Evolutionary conservation across 2,888 invertebrate species (phyloP), one percentile per base, ranked within the genome.

Genomic region (Synergus japonicus): DNA sequence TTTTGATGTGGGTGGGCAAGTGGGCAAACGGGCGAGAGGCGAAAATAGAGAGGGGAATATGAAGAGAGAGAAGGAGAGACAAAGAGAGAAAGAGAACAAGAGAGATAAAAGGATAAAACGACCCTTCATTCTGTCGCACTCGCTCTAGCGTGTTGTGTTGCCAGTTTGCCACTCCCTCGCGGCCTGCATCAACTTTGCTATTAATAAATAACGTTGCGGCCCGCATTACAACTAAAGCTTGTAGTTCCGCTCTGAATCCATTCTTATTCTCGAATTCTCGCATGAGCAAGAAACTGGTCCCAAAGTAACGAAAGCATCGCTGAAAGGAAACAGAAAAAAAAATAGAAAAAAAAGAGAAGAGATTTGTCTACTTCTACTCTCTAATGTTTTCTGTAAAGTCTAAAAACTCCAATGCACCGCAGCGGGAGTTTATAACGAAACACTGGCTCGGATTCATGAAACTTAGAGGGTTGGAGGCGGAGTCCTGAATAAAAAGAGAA

Each of bases 141-240:
- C 85, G 85, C 85, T 88, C 87, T 86, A 87, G 85, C 87, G 84
- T 87, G 84, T 86, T 84, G 83, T 78, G 83, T 81, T 81, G 82
- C 87, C 89, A 89, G 89, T 90, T 81, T 80, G 82, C 87, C 89
- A 89, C 90, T 90, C 89, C 89, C 89, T 88, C 83, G 83, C 79
- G 79, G 82, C 79, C 85, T 86, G 86, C 85, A 84, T 86, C 85
- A 83, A 86, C 86, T 87, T 88, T 86, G 88, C 90, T 90, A 90
- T 90, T 90, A 90, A 90, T 90, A 90, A 90, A 90, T 90, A 90
- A 90, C 82, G 81, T 82, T 85, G 85, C 84, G 84, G 87, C 84
- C 85, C 85, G 85, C 86, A 81, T 89, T 85, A 87, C 86, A 86
- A 84, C 85, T 84, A 83, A 88, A 89, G 81, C 84, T 79, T 78